These are phyloP conservation scores for Phorcus lineatus DNA, from an alignment of 2,888 invertebrate genomes.

Conservation along the genomic window DNA sequence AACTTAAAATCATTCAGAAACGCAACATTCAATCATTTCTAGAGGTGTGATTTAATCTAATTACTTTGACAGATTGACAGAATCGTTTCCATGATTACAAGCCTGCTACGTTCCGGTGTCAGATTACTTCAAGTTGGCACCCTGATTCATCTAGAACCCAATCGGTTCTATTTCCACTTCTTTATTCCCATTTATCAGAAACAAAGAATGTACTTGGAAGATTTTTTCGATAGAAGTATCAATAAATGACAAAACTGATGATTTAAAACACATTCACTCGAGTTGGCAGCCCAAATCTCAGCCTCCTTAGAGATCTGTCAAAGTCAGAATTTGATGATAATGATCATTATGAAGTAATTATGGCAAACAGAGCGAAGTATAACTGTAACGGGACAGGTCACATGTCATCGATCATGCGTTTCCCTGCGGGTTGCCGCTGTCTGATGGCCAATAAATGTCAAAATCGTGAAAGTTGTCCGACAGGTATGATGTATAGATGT, in stretches of 20 bases:
- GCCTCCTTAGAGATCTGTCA: constrained; percentile 1
- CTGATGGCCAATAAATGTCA: constrained; percentile 15
- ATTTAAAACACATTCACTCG: neutral
- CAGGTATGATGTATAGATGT: constrained; percentile 13
- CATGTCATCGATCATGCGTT: constrained; percentile 7
- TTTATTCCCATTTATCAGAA: neutral
- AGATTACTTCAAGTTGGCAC: neutral
- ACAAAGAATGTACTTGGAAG: neutral
- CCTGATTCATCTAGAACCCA: neutral
- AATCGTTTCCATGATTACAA: neutral
- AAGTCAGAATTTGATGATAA: constrained; percentile 13
- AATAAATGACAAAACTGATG: constrained; percentile 10
- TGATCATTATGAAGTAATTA: constrained; percentile 10
- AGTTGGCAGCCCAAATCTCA: neutral
- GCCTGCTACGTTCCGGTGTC: neutral
- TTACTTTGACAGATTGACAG: constrained; percentile 1
- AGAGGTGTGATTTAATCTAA: neutral
- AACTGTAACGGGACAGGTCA: constrained; percentile 1
- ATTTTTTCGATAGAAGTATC: neutral
- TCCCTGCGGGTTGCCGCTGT: neutral
- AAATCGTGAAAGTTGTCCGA: neutral
- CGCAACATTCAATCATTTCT: neutral
- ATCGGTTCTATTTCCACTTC: neutral
- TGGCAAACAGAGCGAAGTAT: constrained; percentile 15
- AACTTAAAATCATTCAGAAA: neutral